A percentile compares a stretch with the other conserved stretches of the same genome.
Conservation (phyloP, 2,888 invertebrate genomes). For the Pammene aurita region DNA sequence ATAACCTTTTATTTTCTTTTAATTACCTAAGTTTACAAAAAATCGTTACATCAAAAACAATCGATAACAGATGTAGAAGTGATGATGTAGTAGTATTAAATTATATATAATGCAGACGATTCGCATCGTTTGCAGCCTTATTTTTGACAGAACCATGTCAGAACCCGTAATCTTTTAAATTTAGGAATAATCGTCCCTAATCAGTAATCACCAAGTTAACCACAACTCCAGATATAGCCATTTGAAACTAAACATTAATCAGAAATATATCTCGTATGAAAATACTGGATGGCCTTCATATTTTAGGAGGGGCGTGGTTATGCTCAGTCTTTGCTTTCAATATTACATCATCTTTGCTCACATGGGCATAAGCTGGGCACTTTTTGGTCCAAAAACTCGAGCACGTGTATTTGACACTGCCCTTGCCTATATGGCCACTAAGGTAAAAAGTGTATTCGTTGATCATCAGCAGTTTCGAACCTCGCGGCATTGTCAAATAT, state of each 20-base stretch:
- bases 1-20: no score
- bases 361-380: constrained; percentile 50
- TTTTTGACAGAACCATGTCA: background rate
- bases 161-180: background rate
- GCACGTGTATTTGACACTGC: constrained; percentile 47
- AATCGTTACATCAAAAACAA: no score
- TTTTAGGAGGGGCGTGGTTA: constrained; percentile 22
- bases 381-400: constrained; percentile 38
- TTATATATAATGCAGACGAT: background rate
- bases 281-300: background rate
- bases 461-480: constrained; percentile 45
- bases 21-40: no score
- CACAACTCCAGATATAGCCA: no score
- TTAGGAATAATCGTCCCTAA: no score
- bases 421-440: constrained; percentile 37
- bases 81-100: no score
- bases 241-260: no score
- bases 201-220: no score
- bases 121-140: background rate
- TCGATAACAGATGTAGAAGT: no score
- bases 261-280: no score
- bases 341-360: constrained; percentile 45
- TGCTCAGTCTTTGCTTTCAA: constrained; percentile 4
- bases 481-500: constrained; percentile 33
- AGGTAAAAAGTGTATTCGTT: constrained; percentile 50